A percentile compares a stretch with the other conserved stretches of the same genome.
Evolutionary conservation across 2,888 invertebrate genomes (phyloP).

Genomic region (Phymatocera aterrima): DNA sequence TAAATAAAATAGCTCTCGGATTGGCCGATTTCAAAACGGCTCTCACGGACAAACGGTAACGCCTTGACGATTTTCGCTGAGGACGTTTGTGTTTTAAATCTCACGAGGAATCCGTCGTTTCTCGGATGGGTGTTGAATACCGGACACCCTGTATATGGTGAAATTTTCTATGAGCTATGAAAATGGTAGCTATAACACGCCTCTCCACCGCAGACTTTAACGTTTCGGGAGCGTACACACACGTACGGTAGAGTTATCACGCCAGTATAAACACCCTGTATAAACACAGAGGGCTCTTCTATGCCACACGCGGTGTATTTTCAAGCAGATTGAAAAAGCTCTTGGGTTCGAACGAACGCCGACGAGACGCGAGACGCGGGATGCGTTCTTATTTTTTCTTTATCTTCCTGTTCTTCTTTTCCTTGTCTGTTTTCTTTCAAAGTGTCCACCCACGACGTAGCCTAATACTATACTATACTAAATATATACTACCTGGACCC

Average conservation of each 20-base stretch:
- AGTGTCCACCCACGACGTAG: neutral
- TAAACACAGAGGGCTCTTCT: conserved; percentile 10
- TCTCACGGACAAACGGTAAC: too few relatives aligned
- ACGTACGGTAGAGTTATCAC: conserved; percentile 20
- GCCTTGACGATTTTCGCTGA: too few relatives aligned
- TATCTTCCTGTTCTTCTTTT: neutral
- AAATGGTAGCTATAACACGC: neutral
- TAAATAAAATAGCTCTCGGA: too few relatives aligned
- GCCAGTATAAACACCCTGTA: conserved; percentile 35
- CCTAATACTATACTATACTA: too few relatives aligned
- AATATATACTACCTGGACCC: too few relatives aligned
- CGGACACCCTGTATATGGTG: too few relatives aligned
- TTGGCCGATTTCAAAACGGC: too few relatives aligned
- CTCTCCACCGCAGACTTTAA: neutral
- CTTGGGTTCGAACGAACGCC: conserved; percentile 11
- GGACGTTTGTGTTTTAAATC: too few relatives aligned
- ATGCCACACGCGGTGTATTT: conserved; percentile 34
- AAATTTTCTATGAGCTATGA: neutral
- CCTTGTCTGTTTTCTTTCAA: neutral
- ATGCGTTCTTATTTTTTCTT: neutral
- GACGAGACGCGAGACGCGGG: neutral
- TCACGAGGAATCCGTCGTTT: too few relatives aligned
- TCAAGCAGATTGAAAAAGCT: conserved; percentile 39
- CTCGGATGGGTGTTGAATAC: too few relatives aligned
- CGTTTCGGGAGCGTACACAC: conserved; percentile 10